Evolutionary conservation across 2,113 vertebrate species (phyloP).

Genomic region (Myiagra hebetior): DNA sequence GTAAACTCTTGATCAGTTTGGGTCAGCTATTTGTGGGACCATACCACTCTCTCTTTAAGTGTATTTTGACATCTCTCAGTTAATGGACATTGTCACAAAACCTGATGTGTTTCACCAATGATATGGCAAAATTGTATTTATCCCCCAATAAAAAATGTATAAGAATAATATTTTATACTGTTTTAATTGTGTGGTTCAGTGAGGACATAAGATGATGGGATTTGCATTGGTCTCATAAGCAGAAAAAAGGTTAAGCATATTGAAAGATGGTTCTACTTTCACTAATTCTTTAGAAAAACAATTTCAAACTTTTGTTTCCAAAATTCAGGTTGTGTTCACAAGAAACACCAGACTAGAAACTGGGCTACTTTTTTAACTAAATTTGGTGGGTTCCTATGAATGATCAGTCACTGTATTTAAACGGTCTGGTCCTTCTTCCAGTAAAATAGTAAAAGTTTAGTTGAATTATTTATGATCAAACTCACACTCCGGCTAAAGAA

Average conservation of each 20-base stretch:
- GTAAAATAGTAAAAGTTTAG: neutral
- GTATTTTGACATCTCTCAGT: neutral
- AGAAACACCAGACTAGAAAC: neutral
- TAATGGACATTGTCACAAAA: neutral
- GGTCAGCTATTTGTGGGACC: neutral
- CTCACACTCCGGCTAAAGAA: neutral
- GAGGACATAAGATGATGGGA: neutral
- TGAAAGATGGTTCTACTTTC: neutral
- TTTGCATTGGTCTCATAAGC: neutral
- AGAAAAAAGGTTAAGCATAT: neutral
- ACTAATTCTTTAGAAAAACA: neutral
- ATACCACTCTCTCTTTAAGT: neutral
- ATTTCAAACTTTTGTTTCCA: neutral
- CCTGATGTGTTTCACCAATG: neutral
- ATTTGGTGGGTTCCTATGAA: neutral
- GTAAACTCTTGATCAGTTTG: neutral
- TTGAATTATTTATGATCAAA: neutral
- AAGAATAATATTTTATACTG: neutral
- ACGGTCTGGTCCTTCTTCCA: neutral
- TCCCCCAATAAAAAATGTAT: rapidly evolving
- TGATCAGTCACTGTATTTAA: neutral
- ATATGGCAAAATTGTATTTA: neutral
- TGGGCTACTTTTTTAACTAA: neutral
- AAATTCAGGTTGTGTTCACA: neutral
- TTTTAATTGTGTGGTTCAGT: neutral